Percentiles rank a stretch among this genome's conserved stretches.
Evolutionary conservation across 2,888 invertebrate species (phyloP).

Genomic region (Gastracanthus pulcherrimus): DNA sequence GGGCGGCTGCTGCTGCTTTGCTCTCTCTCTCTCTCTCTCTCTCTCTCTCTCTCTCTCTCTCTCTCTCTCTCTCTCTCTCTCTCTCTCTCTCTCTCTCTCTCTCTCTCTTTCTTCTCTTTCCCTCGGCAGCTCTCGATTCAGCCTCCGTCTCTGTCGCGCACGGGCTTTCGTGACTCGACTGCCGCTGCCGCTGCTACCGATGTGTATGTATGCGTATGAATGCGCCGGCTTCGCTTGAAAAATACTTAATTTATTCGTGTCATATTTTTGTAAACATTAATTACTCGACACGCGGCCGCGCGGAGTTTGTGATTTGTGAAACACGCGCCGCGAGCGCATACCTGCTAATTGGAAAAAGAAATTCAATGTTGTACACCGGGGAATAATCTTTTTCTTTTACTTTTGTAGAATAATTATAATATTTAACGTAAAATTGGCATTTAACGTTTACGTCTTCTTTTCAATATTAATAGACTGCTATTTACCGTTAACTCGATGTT

Average conservation of each 20-base stretch:
- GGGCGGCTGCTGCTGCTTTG: slow-evolving; percentile 25
- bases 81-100: neutral
- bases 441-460: too few species aligned
- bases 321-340: too few species aligned
- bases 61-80: neutral
- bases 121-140: neutral
- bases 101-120: neutral
- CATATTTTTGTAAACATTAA: slow-evolving; percentile 28
- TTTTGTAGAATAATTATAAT: too few species aligned
- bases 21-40: slow-evolving; percentile 34
- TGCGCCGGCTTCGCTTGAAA: neutral
- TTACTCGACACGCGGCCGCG: too few species aligned
- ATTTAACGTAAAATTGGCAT: too few species aligned
- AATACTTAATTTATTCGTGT: slow-evolving; percentile 34
- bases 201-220: neutral
- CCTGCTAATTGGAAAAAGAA: neutral
- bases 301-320: too few species aligned
- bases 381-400: too few species aligned
- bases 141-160: neutral
- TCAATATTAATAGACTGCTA: too few species aligned
- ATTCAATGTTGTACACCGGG: too few species aligned
- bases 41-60: neutral
- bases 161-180: neutral
- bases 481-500: too few species aligned
- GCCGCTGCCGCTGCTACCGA: neutral